These are phyloP conservation scores for Rhynchonema sp. DNA, from an alignment of 2,888 invertebrate genomes.

Conservation along the genomic window DNA sequence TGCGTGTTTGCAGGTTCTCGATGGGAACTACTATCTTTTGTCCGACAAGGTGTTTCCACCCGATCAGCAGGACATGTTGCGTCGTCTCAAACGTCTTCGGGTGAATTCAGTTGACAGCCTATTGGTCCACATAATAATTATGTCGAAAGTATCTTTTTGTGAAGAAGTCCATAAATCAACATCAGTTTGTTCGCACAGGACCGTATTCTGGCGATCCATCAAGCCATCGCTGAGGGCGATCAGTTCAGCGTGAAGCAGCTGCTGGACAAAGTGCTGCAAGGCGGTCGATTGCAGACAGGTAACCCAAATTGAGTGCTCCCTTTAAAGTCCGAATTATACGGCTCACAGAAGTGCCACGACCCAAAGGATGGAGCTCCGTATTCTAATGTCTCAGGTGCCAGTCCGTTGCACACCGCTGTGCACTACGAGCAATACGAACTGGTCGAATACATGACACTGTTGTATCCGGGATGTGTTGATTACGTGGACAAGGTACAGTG, in stretches of 20 bases:
- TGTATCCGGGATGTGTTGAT: background rate
- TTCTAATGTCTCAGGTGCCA: background rate
- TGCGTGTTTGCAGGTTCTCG: no score
- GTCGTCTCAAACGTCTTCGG: background rate
- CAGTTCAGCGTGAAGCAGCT: conserved; percentile 57
- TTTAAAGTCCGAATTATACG: no score
- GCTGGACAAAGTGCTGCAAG: conserved; percentile 52
- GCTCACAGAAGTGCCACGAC: no score
- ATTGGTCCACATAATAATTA: background rate
- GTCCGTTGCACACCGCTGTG: conserved; percentile 3
- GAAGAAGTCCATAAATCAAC: no score
- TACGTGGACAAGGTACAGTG: background rate
- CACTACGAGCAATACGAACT: background rate
- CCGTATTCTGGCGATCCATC: conserved; percentile 43
- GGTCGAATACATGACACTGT: background rate
- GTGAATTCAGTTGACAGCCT: no score
- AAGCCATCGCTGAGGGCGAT: conserved; percentile 60
- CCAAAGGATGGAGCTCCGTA: no score
- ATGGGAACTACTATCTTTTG: background rate
- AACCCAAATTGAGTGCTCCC: no score
- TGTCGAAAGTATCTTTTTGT: no score
- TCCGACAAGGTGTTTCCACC: background rate
- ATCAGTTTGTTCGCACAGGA: background rate
- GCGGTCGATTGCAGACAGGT: conserved; percentile 23
- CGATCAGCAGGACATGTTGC: background rate